phyloP scores from a whole-genome alignment of 2,113 vertebrate genomes.

The Tachuris rubrigastra region DNA sequence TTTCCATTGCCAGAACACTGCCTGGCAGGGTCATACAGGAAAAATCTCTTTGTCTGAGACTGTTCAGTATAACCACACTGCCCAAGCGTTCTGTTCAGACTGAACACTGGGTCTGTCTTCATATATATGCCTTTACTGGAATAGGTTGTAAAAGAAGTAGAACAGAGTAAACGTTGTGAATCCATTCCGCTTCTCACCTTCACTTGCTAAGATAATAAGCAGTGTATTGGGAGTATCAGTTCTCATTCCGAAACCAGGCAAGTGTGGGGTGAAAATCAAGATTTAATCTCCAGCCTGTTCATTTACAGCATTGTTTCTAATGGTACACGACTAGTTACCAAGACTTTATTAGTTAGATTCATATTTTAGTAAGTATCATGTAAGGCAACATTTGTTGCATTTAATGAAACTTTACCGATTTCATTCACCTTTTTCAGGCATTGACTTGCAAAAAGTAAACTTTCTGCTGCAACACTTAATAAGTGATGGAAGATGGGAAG shows the following conservation, averaged over 20 bases:
- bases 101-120: neutral
- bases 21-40: neutral
- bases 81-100: neutral
- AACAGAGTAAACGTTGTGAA: fast-evolving
- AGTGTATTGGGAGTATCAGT: neutral
- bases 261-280: neutral
- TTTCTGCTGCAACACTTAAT: neutral
- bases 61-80: neutral
- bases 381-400: fast-evolving
- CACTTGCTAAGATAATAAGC: neutral
- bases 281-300: neutral
- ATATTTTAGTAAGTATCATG: neutral
- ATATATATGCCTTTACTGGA: fast-evolving
- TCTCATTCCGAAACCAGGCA: neutral
- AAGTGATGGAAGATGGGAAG: neutral
- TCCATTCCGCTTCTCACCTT: neutral
- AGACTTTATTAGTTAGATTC: neutral
- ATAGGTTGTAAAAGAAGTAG: neutral
- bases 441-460: neutral
- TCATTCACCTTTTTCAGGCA: neutral
- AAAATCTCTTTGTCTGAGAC: neutral
- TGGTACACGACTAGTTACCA: neutral
- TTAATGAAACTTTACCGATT: neutral
- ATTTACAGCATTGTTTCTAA: neutral
- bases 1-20: neutral